These are phyloP conservation scores for Alloscopus bannaensis DNA, from an alignment of 2,888 invertebrate genomes.

Conservation along the genomic window DNA sequence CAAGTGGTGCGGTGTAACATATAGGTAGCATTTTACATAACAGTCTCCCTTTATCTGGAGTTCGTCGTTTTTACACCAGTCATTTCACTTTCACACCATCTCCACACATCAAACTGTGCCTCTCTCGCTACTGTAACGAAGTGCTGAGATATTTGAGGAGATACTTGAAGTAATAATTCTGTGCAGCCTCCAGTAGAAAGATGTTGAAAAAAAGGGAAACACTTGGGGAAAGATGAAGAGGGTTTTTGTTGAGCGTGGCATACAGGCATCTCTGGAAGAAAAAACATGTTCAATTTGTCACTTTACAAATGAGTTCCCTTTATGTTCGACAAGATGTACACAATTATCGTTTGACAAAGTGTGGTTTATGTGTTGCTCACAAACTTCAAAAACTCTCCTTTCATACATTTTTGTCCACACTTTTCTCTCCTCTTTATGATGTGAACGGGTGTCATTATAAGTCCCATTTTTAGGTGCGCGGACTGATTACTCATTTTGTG, in stretches of 20 bases:
- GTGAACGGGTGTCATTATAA: no score
- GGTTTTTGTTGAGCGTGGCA: not conserved
- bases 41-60: no score
- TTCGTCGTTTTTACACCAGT: slow-evolving; percentile 27
- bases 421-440: no score
- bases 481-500: no score
- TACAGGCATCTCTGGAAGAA: slow-evolving; percentile 12
- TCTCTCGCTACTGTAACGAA: slow-evolving; percentile 14
- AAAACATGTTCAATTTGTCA: slow-evolving; percentile 43
- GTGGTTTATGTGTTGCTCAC: no score
- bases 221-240: not conserved
- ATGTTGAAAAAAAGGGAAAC: not conserved
- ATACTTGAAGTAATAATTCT: no score
- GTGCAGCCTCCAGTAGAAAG: slow-evolving; percentile 2
- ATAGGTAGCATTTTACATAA: no score
- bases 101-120: slow-evolving; percentile 11
- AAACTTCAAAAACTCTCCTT: no score
- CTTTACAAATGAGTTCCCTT: slow-evolving; percentile 49
- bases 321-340: slow-evolving; percentile 39
- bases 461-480: no score
- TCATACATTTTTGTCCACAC: no score
- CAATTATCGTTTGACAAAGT: slow-evolving; percentile 27
- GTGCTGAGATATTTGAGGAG: no score
- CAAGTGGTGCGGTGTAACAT: no score
- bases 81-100: slow-evolving; percentile 57